Conservation (phyloP, 2,113 vertebrate genomes). For the Megaleporinus macrocephalus region DNA sequence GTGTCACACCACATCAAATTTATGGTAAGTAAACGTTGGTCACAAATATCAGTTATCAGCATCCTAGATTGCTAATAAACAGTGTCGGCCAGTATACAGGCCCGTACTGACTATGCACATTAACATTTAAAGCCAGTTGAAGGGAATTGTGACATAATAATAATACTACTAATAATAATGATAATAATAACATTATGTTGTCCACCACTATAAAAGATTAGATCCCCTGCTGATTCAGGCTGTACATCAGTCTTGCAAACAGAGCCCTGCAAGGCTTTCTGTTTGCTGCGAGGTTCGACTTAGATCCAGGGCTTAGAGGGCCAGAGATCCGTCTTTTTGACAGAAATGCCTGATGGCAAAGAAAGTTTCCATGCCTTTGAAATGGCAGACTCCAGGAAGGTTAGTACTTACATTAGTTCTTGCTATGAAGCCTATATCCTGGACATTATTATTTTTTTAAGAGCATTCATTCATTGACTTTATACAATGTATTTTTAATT, state of each 20-base stretch:
- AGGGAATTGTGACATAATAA: too few species aligned
- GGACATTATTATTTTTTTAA: background rate
- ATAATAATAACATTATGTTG: background rate
- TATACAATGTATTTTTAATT: background rate
- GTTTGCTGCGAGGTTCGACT: conserved; percentile 33
- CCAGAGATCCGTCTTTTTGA: background rate
- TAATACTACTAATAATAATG: background rate
- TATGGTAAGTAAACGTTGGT: too few species aligned
- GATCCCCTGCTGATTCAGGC: conserved; percentile 31
- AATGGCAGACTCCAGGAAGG: background rate
- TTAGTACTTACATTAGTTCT: conserved; percentile 17
- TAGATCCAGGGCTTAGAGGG: conserved; percentile 13
- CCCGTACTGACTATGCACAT: too few species aligned
- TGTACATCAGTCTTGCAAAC: background rate
- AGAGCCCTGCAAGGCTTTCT: conserved; percentile 7
- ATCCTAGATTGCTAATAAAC: too few species aligned
- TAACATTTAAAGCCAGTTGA: too few species aligned
- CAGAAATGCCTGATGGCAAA: conserved; percentile 26
- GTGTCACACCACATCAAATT: too few species aligned
- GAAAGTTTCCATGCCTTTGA: conserved; percentile 1
- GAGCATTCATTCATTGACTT: background rate
- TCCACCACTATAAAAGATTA: background rate
- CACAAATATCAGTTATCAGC: too few species aligned
- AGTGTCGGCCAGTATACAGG: too few species aligned
- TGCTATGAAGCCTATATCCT: conserved; percentile 8